Base-by-base conservation (phyloP, 1,140 invertebrate species). In the Panagrolaimus sp. region DNA sequence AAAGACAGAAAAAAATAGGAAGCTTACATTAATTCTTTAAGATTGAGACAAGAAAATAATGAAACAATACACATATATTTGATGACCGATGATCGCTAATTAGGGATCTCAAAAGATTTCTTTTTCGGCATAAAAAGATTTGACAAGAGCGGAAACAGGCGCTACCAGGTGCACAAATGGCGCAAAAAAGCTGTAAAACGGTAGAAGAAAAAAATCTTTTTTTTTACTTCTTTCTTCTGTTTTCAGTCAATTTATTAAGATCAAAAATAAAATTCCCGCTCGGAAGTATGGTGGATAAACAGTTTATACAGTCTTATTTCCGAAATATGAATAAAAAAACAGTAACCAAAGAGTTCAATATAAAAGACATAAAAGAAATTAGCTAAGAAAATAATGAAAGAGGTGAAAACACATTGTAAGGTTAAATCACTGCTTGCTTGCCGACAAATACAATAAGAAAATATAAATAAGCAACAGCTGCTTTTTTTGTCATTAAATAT, bases 261-360 rank as follows among this genome's bases (percentile, higher is more conserved):
- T 38, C 31, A 38, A 38, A 38, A 38, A 38, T 38, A 38, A 38
- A 38, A 38, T 38, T 38, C 31, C 31, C 31, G 31, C 31, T 38
- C 31, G 31, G 51, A 57, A 57, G 51, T 57, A 20, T 57, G 51
- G 51, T 57, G 51, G 20, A 57, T 57, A 57, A 57, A 27, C 51
- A 57, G 20, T 57, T 57, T 38, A 4, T 38, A 38, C 31, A 38
- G 31, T 38, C 31, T 38, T 38, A 38, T 38, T 38, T 38, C 31
- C 31, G 31, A 38, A 38, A 38, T 38, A 38, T 4, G 2, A 38
- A 38, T 4, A 38, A 38, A 38, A 38, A 38, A 38, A 38, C 31
- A 38, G 31, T 38, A 38, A 38, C 31, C 31, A 38, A 38, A 38
- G 31, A 7, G 2, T 38, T 38, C 31, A 38, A n/a, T n/a, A n/a